Conservation (phyloP, 2,113 vertebrate genomes). For the Alexandromys fortis region DNA sequence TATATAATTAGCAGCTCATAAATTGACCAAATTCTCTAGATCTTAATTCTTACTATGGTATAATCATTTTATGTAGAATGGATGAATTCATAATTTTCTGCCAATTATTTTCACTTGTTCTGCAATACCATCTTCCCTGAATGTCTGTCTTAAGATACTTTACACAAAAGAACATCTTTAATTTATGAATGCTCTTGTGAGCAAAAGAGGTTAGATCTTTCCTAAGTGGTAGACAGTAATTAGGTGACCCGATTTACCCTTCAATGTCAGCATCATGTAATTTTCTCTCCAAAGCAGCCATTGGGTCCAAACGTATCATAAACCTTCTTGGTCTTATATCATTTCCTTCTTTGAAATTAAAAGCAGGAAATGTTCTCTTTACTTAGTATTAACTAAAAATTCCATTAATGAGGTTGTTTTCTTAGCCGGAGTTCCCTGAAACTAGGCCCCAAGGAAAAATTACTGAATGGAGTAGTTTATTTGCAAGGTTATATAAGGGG, state of each 20-base stretch:
- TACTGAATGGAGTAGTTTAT: conserved; percentile 16
- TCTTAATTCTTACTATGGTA: not conserved
- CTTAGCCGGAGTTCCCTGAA: not conserved
- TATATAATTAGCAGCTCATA: not conserved
- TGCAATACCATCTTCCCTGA: not conserved
- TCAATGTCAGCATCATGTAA: not conserved
- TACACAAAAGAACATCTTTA: not conserved
- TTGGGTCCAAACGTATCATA: not conserved
- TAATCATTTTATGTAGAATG: not conserved
- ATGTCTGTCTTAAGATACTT: not conserved
- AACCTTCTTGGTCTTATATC: not conserved
- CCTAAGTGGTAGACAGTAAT: not conserved
- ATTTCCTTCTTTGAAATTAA: not conserved
- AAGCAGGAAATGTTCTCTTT: not conserved
- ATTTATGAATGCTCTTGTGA: not conserved
- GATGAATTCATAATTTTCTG: not conserved
- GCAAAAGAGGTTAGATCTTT: not conserved
- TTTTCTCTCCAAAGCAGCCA: not conserved
- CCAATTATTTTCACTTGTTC: not conserved
- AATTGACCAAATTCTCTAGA: too few species aligned
- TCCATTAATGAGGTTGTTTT: conserved; percentile 38
- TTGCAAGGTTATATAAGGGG: conserved; percentile 11
- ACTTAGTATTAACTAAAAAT: conserved; percentile 19
- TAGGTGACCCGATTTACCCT: not conserved
- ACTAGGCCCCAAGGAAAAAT: conserved; percentile 16